Conservation (phyloP, 2,113 vertebrate species). For the Atlantisia rogersi region DNA sequence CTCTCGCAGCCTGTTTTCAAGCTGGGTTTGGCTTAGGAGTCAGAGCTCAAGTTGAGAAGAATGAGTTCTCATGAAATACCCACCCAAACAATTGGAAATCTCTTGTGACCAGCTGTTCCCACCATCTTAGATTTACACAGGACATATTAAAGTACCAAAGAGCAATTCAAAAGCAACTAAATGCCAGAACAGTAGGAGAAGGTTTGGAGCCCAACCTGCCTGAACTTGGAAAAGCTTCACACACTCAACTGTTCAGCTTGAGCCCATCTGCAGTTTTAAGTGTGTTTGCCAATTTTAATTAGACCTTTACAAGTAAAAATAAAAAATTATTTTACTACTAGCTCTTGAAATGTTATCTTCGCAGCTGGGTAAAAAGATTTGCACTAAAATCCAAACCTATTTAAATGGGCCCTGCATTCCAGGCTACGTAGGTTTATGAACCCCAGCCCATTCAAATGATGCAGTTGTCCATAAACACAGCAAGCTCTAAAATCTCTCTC, state of each 20-base stretch:
- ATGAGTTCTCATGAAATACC: neutral
- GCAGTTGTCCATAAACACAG: neutral
- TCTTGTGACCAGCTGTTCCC: neutral
- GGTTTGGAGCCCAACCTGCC: neutral
- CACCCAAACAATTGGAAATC: neutral
- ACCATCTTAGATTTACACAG: neutral
- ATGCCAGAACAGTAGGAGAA: neutral
- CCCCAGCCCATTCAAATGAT: neutral
- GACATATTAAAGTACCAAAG: neutral
- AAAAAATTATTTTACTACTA: neutral
- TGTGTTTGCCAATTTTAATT: neutral
- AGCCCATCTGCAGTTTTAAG: neutral
- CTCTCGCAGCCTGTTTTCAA: too few relatives aligned
- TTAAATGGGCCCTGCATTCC: neutral
- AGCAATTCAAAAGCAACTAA: slow-evolving; percentile 2
- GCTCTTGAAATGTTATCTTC: neutral
- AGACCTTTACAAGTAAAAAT: neutral
- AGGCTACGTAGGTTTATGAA: neutral
- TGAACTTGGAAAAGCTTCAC: slow-evolving; percentile 15
- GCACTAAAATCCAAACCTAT: neutral
- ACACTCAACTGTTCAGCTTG: neutral
- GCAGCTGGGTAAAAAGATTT: neutral
- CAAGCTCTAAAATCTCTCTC: neutral
- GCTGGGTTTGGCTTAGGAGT: neutral
- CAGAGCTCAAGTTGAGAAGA: neutral